Base-by-base conservation (phyloP, 2,888 invertebrate species). In the Biston stratarius region DNA sequence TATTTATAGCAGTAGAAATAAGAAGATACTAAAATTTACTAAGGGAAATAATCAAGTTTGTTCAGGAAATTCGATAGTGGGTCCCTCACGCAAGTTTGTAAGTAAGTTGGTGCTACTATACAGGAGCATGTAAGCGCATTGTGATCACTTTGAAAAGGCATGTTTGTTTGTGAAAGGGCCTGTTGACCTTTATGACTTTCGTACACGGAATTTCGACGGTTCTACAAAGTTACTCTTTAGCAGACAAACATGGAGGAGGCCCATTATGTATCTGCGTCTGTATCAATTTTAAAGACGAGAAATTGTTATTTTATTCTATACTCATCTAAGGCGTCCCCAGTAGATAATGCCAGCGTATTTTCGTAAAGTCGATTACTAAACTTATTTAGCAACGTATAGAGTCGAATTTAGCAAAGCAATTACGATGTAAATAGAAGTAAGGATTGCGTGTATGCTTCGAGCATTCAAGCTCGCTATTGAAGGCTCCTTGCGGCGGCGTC, bases 81-180 rank as follows among this genome's bases (percentile, higher is more conserved):
- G 9, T 42, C 55, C 42, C 24, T 44, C 24, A n/a, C 1, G 0
- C 10, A 9, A 33, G 8, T 7, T 0, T 24, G n/a, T 12, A 24
- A 0, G 42, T 42, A 55, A 42, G 55, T 42, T 42, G 12, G 55
- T 55, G 12, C 12, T 5, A 55, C 33, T 42, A 42, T n/a, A 55
- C 42, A 24, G 38, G 59, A 67, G 64, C 66, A 64, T 49, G 61
- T 64, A 63, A 68, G 57, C 67, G 63, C 67, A 61, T 64, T 74
- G 71, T 72, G 58, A 60, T 60, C 56, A 62, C 64, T 65, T 57
- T 61, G 58, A 58, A 63, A 60, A 55, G 61, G 10, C 15, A 40
- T 45, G 61, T 14, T 42, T 69, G 72, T 68, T 68, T 70, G 59
- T 61, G 62, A 52, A 69, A 59, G 51, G 55, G 52, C 58, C 49